Evolutionary conservation across 2,797 vertebrate genomes (phyloP), one percentile per base, ranked within the genome.

Genomic region (Ambastaia sidthimunki): DNA sequence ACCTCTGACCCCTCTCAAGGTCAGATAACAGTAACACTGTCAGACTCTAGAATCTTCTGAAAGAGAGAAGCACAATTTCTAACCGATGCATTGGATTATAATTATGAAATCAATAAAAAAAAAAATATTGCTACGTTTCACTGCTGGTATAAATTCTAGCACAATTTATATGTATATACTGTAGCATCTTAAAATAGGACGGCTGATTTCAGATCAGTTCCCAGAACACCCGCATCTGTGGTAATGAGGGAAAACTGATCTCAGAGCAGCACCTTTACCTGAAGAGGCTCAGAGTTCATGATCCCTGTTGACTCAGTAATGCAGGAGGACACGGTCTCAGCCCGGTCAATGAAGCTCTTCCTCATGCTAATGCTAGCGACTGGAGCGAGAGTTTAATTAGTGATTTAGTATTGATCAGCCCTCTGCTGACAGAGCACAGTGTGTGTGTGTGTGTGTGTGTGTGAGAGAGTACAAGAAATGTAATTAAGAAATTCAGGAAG

Each of bases 261-360:
- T 48, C 21, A 15, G 65, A 41, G 18, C 76, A 11, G 71, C 55
- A 41, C 19, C 67, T 71, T 52, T 41, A 75, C 62, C 44, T 57
- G 7, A 10, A 34, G 73, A 63, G 52, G 55, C 50, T 76, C 37
- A 84, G 85, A 88, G 86, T 88, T 84, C 84, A 82, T 86, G 85
- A 89, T 90, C 88, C 89, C 90, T 88, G 88, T 88, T 79, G 86
- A 81, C 88, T 89, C 92, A 90, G 90, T 84, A 62, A 79, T 76
- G 87, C 88, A 55, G 19, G 80, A 72, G 74, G 82, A 86, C 87
- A 71, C 16, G 86, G 89, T 91, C 86, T 74, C 87, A 90, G 68
- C 50, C 50, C 28, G 76, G 23, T 78, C 76, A 70, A 62, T 71
- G 67, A 78, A 70, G 76, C 44, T 47, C 68, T 78, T 78, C 76